Evolutionary conservation across 1,140 invertebrate species (phyloP).

Genomic region (Planococcus citri): DNA sequence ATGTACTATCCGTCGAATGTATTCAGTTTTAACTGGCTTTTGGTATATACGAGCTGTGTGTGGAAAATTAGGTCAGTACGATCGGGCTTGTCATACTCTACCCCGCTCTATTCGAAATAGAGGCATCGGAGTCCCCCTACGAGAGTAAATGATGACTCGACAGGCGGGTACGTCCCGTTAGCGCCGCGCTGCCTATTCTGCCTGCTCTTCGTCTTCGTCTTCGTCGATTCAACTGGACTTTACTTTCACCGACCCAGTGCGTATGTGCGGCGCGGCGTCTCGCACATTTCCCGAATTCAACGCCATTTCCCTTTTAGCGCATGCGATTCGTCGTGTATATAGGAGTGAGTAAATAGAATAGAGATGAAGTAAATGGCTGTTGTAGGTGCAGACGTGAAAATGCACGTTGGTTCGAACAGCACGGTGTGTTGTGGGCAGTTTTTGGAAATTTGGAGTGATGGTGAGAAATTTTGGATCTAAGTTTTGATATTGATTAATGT

Average conservation of each 20-base stretch:
- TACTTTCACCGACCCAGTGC: constrained; percentile 5
- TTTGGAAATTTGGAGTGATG: too few species aligned
- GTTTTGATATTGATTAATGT: too few species aligned
- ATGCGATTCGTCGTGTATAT: neutral
- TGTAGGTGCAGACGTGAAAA: too few species aligned
- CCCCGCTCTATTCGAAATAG: neutral
- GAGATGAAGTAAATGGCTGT: too few species aligned
- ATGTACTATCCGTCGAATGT: neutral
- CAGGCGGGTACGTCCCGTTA: neutral
- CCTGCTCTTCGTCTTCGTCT: too few species aligned
- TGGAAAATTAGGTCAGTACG: constrained; percentile 15
- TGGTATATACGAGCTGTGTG: neutral
- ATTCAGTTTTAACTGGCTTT: constrained; percentile 18
- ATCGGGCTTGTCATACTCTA: neutral
- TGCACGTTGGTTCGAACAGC: too few species aligned
- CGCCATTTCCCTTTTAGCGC: constrained; percentile 5
- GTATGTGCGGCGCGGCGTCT: neutral
- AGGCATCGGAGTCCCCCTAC: neutral
- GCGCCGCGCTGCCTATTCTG: neutral
- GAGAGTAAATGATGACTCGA: neutral
- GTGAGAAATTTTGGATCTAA: too few species aligned
- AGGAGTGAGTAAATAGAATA: too few species aligned
- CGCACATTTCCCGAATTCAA: constrained; percentile 1
- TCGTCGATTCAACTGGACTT: constrained; percentile 6
- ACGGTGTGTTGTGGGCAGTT: too few species aligned